phyloP scores from a whole-genome alignment of 2,113 vertebrate genomes.

The Ibidorhyncha struthersii region DNA sequence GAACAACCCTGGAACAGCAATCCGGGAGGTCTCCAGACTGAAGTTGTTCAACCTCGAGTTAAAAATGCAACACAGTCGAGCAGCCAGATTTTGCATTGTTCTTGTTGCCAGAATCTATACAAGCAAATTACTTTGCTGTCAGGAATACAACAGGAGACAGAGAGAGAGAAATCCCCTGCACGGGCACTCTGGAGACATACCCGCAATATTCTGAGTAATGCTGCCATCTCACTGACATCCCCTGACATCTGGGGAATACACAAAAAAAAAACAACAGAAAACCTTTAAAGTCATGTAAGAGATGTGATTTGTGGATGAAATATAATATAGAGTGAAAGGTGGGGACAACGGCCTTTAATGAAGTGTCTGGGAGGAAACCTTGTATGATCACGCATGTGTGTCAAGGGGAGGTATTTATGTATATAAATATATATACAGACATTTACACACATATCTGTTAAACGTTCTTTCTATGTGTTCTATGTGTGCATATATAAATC shows the following conservation, averaged over 20 bases:
- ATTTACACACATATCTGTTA: background rate
- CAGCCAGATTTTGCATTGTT: background rate
- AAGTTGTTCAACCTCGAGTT: background rate
- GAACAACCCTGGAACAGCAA: background rate
- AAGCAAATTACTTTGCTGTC: slow-evolving; percentile 60
- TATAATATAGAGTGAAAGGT: slow-evolving; percentile 34
- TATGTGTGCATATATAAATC: background rate
- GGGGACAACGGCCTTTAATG: slow-evolving; percentile 20
- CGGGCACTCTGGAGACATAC: background rate
- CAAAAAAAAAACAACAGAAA: background rate
- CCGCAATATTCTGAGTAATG: slow-evolving; percentile 8
- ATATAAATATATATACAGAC: background rate
- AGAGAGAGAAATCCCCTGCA: slow-evolving; percentile 31
- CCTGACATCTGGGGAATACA: slow-evolving; percentile 4
- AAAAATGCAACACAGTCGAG: slow-evolving; percentile 25
- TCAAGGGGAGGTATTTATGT: background rate
- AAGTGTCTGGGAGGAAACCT: slow-evolving; percentile 24
- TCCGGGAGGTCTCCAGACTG: background rate
- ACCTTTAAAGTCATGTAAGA: slow-evolving; percentile 22
- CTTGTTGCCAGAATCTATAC: slow-evolving; percentile 55
- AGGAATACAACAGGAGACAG: slow-evolving; percentile 41
- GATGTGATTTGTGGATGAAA: slow-evolving; percentile 40
- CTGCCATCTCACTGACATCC: slow-evolving; percentile 43
- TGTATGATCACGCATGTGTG: fast-evolving
- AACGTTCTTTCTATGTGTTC: background rate